phyloP scores from a whole-genome alignment of 2,113 vertebrate genomes.

The Craseonycteris thonglongyai region DNA sequence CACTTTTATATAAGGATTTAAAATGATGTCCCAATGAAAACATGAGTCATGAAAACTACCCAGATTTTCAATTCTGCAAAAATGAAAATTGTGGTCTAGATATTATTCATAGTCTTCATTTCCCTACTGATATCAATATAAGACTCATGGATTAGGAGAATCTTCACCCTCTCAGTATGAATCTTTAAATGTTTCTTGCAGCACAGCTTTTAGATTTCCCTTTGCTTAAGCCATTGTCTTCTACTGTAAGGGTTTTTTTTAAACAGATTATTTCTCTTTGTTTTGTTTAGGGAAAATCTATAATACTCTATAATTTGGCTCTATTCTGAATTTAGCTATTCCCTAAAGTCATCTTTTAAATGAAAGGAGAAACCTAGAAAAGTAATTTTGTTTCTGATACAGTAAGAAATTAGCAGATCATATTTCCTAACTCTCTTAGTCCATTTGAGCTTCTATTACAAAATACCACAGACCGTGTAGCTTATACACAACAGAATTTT shows the following conservation, averaged over 20 bases:
- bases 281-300: constrained; percentile 33
- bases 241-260: background rate
- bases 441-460: background rate
- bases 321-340: constrained; percentile 20
- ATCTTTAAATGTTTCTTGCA: background rate
- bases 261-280: background rate
- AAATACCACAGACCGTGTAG: background rate
- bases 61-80: constrained; percentile 4
- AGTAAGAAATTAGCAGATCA: background rate
- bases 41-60: background rate
- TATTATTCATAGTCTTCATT: background rate
- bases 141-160: background rate
- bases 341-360: constrained; percentile 28
- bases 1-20: background rate
- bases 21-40: background rate
- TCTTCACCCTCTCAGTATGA: background rate
- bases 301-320: background rate
- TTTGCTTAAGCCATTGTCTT: background rate
- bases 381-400: background rate
- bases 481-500: background rate
- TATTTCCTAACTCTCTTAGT: background rate
- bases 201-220: background rate
- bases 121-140: background rate
- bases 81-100: background rate
- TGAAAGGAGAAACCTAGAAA: background rate